Conservation (phyloP, 2,888 invertebrate species). For the Hypena proboscidalis region DNA sequence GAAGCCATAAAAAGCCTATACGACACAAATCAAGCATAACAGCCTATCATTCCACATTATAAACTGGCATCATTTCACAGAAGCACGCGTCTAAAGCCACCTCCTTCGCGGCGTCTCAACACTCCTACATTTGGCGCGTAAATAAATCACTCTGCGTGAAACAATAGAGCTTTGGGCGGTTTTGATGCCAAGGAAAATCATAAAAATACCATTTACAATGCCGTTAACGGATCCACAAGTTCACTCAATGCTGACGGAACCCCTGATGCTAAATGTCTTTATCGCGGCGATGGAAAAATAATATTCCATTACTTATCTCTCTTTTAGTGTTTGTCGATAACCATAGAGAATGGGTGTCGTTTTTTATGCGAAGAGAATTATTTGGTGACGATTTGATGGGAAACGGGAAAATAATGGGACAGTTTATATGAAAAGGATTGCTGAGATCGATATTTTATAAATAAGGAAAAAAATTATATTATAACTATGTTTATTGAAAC, state of each 20-base stretch:
- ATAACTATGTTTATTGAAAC: too few species aligned
- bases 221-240: conserved; percentile 55
- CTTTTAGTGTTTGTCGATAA: conserved; percentile 38
- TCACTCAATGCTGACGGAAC: conserved; percentile 23
- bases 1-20: conserved; percentile 1
- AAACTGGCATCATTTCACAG: conserved; percentile 31
- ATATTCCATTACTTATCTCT: conserved; percentile 38
- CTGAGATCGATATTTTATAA: too few species aligned
- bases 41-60: conserved; percentile 28
- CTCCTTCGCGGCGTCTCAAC: conserved; percentile 48
- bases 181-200: conserved; percentile 56
- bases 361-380: conserved; percentile 20
- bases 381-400: too few species aligned
- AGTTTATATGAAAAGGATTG: too few species aligned
- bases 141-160: conserved; percentile 62
- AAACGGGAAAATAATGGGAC: too few species aligned
- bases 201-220: conserved; percentile 65
- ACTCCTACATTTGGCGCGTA: conserved; percentile 54
- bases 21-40: conserved; percentile 22
- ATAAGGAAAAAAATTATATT: too few species aligned
- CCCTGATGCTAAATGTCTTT: conserved; percentile 35
- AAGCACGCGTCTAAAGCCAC: conserved; percentile 30
- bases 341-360: conserved; percentile 14
- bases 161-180: conserved; percentile 55
- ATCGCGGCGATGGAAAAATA: conserved; percentile 43